These are phyloP conservation scores for Enteromius anoplus DNA, from an alignment of 2,797 vertebrate genomes.

Conservation along the genomic window DNA sequence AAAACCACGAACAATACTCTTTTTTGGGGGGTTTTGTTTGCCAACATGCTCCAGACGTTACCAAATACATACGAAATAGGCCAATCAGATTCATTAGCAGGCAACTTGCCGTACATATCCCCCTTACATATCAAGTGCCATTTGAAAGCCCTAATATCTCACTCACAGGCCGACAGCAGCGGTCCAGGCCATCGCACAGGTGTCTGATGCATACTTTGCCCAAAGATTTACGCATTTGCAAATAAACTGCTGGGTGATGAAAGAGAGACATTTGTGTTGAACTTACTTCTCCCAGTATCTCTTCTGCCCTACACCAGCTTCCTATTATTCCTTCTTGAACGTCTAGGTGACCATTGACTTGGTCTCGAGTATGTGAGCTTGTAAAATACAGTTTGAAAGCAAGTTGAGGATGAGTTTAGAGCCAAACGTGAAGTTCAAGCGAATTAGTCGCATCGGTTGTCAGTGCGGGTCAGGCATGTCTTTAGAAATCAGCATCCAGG, in stretches of 20 bases:
- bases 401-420: slow-evolving; percentile 58
- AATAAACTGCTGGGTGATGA: slow-evolving; percentile 75
- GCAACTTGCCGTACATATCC: slow-evolving; percentile 44
- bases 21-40: slow-evolving; percentile 18
- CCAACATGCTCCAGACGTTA: slow-evolving; percentile 57
- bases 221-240: slow-evolving; percentile 79
- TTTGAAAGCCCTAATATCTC: slow-evolving; percentile 52
- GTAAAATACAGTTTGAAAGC: slow-evolving; percentile 61
- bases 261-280: slow-evolving; percentile 54
- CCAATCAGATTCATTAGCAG: slow-evolving; percentile 50
- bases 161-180: slow-evolving; percentile 68
- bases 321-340: slow-evolving; percentile 61
- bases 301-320: slow-evolving; percentile 54
- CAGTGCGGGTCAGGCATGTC: slow-evolving; percentile 61
- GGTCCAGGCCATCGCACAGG: slow-evolving; percentile 70
- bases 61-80: slow-evolving; percentile 66
- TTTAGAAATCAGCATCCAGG: slow-evolving; percentile 44
- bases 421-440: slow-evolving; percentile 61
- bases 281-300: slow-evolving; percentile 60
- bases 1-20: slow-evolving; percentile 46
- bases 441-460: slow-evolving; percentile 70
- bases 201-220: slow-evolving; percentile 76
- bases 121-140: slow-evolving; percentile 62
- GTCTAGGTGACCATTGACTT: slow-evolving; percentile 65
- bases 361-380: slow-evolving; percentile 60